These are phyloP conservation scores for Mycogona germanica DNA, from an alignment of 2,888 invertebrate species.

Conservation along the genomic window DNA sequence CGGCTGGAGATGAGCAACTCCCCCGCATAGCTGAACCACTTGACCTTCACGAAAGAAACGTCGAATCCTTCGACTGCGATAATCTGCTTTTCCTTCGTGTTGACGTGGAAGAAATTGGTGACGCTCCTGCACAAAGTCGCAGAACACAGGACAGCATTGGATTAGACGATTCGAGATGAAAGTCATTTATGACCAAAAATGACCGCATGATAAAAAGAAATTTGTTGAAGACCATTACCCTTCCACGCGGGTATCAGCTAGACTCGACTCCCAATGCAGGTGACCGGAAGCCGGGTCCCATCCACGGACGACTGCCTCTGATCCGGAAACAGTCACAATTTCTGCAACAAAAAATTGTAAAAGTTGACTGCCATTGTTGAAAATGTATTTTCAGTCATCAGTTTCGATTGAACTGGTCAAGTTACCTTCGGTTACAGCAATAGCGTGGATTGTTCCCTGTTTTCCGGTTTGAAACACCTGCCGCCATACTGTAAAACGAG, in stretches of 20 bases:
- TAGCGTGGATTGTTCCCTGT: slow-evolving; percentile 4
- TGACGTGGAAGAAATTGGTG: background rate
- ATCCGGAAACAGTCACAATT: slow-evolving; percentile 50
- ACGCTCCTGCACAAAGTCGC: background rate
- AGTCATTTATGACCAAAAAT: background rate
- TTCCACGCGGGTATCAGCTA: background rate
- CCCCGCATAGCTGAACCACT: slow-evolving; percentile 49
- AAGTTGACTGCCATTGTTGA: background rate
- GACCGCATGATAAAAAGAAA: background rate
- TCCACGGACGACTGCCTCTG: slow-evolving; percentile 53
- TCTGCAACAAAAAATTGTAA: slow-evolving; percentile 6
- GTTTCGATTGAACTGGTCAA: background rate
- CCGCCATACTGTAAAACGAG: slow-evolving; percentile 6
- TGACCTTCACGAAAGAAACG: slow-evolving; percentile 49
- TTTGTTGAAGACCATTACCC: slow-evolving; percentile 2
- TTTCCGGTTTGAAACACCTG: slow-evolving; percentile 3
- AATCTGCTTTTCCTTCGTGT: background rate
- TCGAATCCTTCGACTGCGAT: background rate
- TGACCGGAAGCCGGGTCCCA: slow-evolving; percentile 62
- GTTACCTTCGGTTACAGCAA: background rate
- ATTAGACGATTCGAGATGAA: background rate
- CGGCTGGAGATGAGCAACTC: slow-evolving; percentile 43
- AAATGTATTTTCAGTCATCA: background rate
- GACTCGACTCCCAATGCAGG: slow-evolving; percentile 26
- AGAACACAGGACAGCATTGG: background rate